Base-by-base conservation (phyloP, 2,113 vertebrate genomes). In the Apteryx mantelli region DNA sequence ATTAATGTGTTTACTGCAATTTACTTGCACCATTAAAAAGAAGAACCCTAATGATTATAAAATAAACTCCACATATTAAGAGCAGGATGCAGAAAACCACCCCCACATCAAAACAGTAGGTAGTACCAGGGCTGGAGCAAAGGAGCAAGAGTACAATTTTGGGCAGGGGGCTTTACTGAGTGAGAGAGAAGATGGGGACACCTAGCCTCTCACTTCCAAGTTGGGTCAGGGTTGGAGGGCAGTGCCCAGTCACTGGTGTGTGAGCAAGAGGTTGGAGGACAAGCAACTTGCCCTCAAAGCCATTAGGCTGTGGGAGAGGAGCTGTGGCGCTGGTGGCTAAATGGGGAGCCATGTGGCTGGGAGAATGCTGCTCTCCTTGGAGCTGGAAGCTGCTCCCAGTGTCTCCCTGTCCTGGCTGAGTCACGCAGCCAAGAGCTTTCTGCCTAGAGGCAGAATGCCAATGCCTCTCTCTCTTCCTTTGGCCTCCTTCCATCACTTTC, bases 61-160 rank as follows among this genome's bases (percentile, higher is more conserved):
- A 93, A 93, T 53, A 53, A 86, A 86, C 71, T 69, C 76, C 79
- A 58, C 89, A 65, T 86, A 80, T 91, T 93, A 93, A 93, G 58
- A 89, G 26, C 36, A n/a, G 30, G 38, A 82, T 89, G 87, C 78
- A 92, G 42, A 93, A 66, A 66, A 18, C 0, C 61, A 46, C 36
- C 63, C 56, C 79, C 82, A 22, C 58, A 82, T 73, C 53, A 69
- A 93, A 93, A 82, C 53, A 87, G 38, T 80, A 80, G 87, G 95
- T 93, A 92, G 24, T 48, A 5, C 30, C 28, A 25, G 63, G 63
- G 26, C 71, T 66, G 79, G 82, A 95, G 96, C 79, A 88, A 93
- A 95, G 75, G 36, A 93, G 64, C 7, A 3, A 46, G 91, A 50
- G 79, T 82, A 88, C 21, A 2, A 4, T 66, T 82, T 44, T 56